Conservation (phyloP, 2,113 vertebrate species). For the Taxidea taxus region DNA sequence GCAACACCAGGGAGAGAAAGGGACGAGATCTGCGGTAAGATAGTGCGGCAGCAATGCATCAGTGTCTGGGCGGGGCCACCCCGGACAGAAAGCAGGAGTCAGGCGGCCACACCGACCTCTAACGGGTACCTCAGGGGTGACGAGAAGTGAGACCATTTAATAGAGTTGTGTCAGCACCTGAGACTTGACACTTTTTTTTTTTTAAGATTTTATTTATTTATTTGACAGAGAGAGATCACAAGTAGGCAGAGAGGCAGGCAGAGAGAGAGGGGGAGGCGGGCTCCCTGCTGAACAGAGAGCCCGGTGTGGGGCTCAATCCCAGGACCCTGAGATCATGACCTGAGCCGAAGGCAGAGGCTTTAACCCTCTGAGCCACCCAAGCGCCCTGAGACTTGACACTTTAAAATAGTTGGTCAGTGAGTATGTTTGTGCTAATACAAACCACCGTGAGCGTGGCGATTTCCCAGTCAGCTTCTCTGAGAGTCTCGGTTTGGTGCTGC, state of each 20-base stretch:
- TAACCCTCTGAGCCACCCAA: too few species aligned
- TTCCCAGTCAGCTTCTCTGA: not conserved
- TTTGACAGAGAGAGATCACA: too few species aligned
- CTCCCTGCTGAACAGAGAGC: too few species aligned
- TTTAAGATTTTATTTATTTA: too few species aligned
- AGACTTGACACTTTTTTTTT: not conserved
- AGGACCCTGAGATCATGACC: too few species aligned
- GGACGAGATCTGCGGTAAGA: not conserved
- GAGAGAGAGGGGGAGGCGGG: too few species aligned
- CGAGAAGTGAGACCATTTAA: not conserved
- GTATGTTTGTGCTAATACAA: not conserved
- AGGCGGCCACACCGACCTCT: not conserved
- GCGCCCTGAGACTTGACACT: not conserved
- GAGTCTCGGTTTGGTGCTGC: not conserved
- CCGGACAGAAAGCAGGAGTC: not conserved
- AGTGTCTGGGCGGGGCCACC: not conserved
- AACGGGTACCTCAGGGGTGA: not conserved
- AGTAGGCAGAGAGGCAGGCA: too few species aligned
- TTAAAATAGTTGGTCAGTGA: not conserved
- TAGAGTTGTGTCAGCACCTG: not conserved
- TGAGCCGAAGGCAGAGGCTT: too few species aligned
- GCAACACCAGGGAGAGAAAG: not conserved
- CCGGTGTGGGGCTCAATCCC: too few species aligned
- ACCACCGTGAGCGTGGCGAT: accelerated
- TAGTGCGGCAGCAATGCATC: not conserved